Conservation (phyloP, 2,113 vertebrate genomes). For the Calidris pygmaea region DNA sequence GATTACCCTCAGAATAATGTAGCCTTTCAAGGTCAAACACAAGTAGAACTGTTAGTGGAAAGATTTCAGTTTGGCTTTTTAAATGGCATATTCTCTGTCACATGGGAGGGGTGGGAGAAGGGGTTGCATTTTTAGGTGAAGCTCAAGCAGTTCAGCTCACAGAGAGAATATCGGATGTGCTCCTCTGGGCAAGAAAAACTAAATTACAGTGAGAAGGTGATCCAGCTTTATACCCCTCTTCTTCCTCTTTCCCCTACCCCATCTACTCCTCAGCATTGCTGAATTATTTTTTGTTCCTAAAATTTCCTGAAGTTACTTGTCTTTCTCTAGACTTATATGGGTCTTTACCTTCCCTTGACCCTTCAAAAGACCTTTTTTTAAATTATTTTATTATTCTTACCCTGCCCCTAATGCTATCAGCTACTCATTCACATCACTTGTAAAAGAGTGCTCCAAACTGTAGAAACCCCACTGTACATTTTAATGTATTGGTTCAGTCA, state of each 20-base stretch:
- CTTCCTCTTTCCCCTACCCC: background rate
- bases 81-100: background rate
- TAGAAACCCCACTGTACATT: background rate
- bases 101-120: background rate
- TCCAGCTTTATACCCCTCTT: background rate
- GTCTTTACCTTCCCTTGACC: background rate
- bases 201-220: background rate
- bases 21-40: background rate
- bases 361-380: background rate
- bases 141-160: background rate
- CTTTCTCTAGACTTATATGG: background rate
- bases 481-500: background rate
- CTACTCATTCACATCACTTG: background rate
- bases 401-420: background rate
- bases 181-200: background rate
- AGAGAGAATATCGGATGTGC: background rate
- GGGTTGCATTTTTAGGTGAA: background rate
- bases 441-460: background rate
- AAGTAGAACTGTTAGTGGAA: background rate
- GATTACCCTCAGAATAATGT: background rate
- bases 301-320: background rate
- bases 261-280: background rate
- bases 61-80: background rate
- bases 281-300: background rate
- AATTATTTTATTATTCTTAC: background rate